Evolutionary conservation across 2,888 invertebrate species (phyloP).

Genomic region (Petrolisthes cinctipes): DNA sequence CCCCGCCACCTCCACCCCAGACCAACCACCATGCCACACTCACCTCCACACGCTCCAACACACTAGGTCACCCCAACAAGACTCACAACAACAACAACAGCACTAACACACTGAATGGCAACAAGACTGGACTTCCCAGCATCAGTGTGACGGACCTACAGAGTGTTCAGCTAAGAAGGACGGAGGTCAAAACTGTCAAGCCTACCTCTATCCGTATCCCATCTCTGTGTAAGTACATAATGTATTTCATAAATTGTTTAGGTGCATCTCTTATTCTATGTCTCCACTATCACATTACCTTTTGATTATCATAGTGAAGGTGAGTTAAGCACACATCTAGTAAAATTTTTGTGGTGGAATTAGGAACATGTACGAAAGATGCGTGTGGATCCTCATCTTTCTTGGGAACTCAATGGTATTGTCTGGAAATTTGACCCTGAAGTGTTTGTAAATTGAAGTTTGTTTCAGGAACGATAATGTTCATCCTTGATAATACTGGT

Average conservation of each 20-base stretch:
- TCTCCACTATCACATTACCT: too few species aligned
- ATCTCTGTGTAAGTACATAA: conserved; percentile 31
- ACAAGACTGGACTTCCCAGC: conserved; percentile 76
- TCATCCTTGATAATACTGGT: too few species aligned
- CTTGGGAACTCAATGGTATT: too few species aligned
- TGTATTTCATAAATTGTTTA: too few species aligned
- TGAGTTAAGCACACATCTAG: neutral
- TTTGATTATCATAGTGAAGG: neutral
- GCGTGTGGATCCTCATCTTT: too few species aligned
- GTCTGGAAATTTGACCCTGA: too few species aligned
- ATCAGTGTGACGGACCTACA: conserved; percentile 90
- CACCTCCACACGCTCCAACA: conserved; percentile 45
- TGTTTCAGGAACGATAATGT: too few species aligned
- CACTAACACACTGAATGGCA: conserved; percentile 66
- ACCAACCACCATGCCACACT: conserved; percentile 31
- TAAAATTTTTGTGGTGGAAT: too few species aligned
- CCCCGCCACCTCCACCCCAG: conserved; percentile 52
- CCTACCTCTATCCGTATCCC: conserved; percentile 76
- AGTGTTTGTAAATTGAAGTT: too few species aligned
- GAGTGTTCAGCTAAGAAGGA: conserved; percentile 84
- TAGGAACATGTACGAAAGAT: too few species aligned
- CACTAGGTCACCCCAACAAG: conserved; percentile 11
- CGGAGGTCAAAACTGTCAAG: conserved; percentile 78
- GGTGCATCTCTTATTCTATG: too few species aligned
- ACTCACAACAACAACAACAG: conserved; percentile 45